Evolutionary conservation across 2,113 vertebrate species (phyloP).

Genomic region (Atlantisia rogersi): DNA sequence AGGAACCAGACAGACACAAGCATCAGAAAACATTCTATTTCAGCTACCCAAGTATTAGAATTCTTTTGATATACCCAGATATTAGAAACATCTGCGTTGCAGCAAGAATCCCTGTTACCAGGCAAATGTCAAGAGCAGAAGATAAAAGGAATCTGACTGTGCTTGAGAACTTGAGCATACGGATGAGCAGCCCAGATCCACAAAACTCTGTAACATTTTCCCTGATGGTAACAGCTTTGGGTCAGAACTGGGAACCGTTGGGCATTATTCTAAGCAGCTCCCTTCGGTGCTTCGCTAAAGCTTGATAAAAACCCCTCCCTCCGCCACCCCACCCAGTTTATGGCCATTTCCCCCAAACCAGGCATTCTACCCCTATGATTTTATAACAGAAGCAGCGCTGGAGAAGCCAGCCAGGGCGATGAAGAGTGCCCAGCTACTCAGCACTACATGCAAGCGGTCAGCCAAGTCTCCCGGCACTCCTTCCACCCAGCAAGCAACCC

Average conservation of each 20-base stretch:
- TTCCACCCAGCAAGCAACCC: neutral
- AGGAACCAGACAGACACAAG: neutral
- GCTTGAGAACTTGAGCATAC: neutral
- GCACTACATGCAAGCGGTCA: constrained; percentile 11
- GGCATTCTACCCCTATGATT: neutral
- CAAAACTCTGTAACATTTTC: neutral
- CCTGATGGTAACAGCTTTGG: neutral
- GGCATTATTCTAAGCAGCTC: neutral
- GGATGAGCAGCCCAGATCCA: neutral
- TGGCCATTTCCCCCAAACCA: neutral
- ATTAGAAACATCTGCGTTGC: neutral
- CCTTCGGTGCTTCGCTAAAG: neutral
- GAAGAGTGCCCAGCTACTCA: constrained; percentile 58
- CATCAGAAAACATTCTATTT: neutral
- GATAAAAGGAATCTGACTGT: neutral
- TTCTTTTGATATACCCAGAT: neutral
- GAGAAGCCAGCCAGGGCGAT: constrained; percentile 46
- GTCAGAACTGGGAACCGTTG: neutral
- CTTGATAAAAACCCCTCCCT: neutral
- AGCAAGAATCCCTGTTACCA: neutral
- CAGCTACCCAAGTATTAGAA: neutral
- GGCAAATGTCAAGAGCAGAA: neutral
- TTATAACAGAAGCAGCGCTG: neutral
- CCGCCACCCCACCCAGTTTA: neutral
- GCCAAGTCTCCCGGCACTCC: constrained; percentile 43